Evolutionary conservation across 2,888 invertebrate species (phyloP).

Genomic region (Scaptomyza flava): DNA sequence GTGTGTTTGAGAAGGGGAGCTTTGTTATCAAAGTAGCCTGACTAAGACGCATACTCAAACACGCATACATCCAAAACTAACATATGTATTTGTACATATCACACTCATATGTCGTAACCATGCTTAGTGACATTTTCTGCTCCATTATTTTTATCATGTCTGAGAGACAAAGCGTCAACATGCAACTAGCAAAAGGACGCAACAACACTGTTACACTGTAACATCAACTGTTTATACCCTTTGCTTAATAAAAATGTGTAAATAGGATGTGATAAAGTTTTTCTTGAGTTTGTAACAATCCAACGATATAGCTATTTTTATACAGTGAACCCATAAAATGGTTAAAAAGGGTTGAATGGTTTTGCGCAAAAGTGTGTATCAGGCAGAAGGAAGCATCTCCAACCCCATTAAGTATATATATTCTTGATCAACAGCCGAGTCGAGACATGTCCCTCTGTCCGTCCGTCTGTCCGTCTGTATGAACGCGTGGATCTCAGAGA

Average conservation of each 20-base stretch:
- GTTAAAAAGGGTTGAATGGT: too few relatives aligned
- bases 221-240: constrained; percentile 35
- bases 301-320: too few relatives aligned
- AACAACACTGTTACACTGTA: constrained; percentile 55
- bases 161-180: constrained; percentile 79
- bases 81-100: constrained; percentile 17
- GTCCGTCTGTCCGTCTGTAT: too few relatives aligned
- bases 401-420: too few relatives aligned
- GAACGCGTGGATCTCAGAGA: too few relatives aligned
- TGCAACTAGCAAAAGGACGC: constrained; percentile 59
- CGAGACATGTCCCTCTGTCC: too few relatives aligned
- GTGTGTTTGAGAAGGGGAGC: neutral
- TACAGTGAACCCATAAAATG: too few relatives aligned
- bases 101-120: constrained; percentile 60
- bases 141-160: constrained; percentile 79
- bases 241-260: neutral
- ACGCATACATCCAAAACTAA: constrained; percentile 10
- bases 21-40: neutral
- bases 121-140: constrained; percentile 77
- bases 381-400: too few relatives aligned
- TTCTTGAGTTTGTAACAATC: too few relatives aligned
- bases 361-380: too few relatives aligned
- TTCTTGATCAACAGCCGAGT: too few relatives aligned
- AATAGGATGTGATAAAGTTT: too few relatives aligned
- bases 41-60: constrained; percentile 9